phyloP scores from a whole-genome alignment of 2,113 vertebrate species.

The Phalacrocorax pelagicus region DNA sequence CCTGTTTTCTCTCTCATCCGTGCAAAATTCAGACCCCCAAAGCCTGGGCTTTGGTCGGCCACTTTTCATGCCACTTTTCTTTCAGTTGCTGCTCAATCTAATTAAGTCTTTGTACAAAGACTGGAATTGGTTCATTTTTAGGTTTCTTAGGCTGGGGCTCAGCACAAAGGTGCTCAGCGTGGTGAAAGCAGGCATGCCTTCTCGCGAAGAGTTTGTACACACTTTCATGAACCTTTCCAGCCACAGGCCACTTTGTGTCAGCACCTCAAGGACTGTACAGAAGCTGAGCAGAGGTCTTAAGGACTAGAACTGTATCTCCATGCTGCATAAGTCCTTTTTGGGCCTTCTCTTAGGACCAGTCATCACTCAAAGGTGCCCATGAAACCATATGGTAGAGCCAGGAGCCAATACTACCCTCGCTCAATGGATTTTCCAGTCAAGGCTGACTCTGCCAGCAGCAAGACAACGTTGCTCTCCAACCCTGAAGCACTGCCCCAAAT shows the following conservation, averaged over 20 bases:
- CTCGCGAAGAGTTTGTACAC: neutral
- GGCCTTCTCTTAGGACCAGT: neutral
- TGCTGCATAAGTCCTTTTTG: neutral
- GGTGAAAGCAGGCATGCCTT: neutral
- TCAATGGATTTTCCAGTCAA: slow-evolving; percentile 4
- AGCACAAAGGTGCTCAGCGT: neutral
- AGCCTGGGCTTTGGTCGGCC: neutral
- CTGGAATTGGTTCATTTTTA: neutral
- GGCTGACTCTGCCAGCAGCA: neutral
- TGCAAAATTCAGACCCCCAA: neutral
- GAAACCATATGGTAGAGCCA: neutral
- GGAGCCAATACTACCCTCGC: neutral
- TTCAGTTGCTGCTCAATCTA: neutral
- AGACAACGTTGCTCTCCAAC: slow-evolving; percentile 1
- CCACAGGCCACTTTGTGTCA: neutral
- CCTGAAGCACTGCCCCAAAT: neutral
- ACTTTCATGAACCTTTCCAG: neutral
- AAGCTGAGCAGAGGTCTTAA: neutral
- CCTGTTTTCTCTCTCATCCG: rapidly evolving
- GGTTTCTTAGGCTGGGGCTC: neutral
- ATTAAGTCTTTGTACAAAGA: neutral
- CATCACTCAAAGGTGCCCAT: neutral
- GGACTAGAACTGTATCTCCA: neutral
- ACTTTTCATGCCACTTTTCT: neutral
- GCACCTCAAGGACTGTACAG: neutral